phyloP scores from a whole-genome alignment of 1,140 invertebrate species.

The Lepidotrigona ventralis region DNA sequence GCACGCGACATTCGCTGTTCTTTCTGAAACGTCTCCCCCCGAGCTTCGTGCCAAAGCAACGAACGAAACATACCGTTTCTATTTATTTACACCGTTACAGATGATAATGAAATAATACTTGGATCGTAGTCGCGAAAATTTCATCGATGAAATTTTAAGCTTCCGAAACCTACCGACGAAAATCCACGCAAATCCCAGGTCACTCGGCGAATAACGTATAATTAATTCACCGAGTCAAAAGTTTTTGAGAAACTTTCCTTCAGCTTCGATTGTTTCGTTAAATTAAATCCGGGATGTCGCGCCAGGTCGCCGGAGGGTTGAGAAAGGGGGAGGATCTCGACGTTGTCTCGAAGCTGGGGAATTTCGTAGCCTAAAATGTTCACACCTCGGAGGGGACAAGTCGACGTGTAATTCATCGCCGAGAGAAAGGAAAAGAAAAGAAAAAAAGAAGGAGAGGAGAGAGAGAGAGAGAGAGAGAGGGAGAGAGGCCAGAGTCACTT shows the following conservation, averaged over 20 bases:
- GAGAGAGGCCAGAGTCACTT: constrained; percentile 16
- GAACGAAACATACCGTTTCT: not conserved
- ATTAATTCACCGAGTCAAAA: not conserved
- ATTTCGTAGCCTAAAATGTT: constrained; percentile 25
- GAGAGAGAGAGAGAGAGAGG: too few species aligned
- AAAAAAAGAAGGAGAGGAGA: not conserved
- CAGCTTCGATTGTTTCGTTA: not conserved
- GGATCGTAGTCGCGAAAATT: not conserved
- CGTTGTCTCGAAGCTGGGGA: not conserved
- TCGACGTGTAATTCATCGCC: constrained; percentile 37
- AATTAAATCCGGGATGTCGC: not conserved
- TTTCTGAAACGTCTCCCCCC: not conserved
- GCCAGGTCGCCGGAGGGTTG: too few species aligned
- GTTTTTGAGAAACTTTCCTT: not conserved
- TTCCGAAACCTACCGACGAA: not conserved
- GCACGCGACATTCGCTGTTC: too few species aligned
- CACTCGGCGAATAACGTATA: not conserved
- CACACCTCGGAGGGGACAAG: constrained; percentile 6
- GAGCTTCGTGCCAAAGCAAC: not conserved
- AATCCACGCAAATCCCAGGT: not conserved
- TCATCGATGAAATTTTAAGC: not conserved
- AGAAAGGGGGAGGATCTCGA: too few species aligned
- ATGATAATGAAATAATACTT: too few species aligned
- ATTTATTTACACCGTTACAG: too few species aligned
- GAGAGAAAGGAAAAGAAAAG: not conserved